These are phyloP conservation scores for Exocentrus adspersus DNA, from an alignment of 2,888 invertebrate species.

Conservation along the genomic window DNA sequence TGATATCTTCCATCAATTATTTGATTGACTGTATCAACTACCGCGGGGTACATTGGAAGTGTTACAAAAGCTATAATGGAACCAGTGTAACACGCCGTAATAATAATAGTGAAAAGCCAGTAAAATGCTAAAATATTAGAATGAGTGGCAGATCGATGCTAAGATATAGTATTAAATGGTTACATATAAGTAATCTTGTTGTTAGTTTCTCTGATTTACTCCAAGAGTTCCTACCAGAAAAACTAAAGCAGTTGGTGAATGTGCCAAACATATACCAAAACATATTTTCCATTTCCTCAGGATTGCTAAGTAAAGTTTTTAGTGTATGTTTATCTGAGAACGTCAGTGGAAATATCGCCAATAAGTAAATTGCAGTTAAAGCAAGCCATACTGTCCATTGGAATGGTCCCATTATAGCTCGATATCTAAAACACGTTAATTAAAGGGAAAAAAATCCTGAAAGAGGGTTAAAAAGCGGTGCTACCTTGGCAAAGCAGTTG, in stretches of 20 bases:
- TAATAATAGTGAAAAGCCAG: conserved; percentile 88
- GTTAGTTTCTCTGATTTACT: conserved; percentile 74
- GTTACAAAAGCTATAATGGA: conserved; percentile 88
- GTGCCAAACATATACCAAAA: conserved; percentile 90
- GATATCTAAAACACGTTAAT: conserved; percentile 71
- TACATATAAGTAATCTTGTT: conserved; percentile 78
- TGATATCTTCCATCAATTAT: conserved; percentile 74
- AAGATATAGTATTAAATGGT: conserved; percentile 33
- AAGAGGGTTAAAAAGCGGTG: background rate
- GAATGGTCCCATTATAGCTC: conserved; percentile 85
- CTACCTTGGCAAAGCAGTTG: conserved; percentile 80
- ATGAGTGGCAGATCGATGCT: background rate
- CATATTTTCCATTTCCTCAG: conserved; percentile 82
- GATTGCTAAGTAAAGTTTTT: conserved; percentile 72
- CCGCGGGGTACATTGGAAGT: conserved; percentile 78
- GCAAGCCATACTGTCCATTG: conserved; percentile 85
- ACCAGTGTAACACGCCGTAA: conserved; percentile 85
- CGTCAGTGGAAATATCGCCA: conserved; percentile 79
- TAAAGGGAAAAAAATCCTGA: too few species aligned
- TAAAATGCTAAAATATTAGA: conserved; percentile 71
- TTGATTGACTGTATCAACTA: conserved; percentile 76
- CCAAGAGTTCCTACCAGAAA: conserved; percentile 76
- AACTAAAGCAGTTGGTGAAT: conserved; percentile 83
- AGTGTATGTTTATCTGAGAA: conserved; percentile 78
- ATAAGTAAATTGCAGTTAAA: conserved; percentile 75